Conservation (phyloP, 1,140 invertebrate species). For the Callitettix versicolor region DNA sequence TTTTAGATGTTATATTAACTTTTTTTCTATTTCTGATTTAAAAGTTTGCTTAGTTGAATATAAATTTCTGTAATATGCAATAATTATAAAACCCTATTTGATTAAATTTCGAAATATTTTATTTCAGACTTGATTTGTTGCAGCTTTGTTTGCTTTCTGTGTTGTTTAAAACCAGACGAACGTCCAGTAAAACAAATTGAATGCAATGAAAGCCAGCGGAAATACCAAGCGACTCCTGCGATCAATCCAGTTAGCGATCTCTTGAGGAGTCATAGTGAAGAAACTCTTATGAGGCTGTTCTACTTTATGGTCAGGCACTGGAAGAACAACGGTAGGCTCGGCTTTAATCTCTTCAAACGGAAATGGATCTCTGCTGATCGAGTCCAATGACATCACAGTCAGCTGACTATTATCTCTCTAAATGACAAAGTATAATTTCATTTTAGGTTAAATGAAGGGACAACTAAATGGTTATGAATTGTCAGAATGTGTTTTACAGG, state of each 20-base stretch:
- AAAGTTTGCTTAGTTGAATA: no score
- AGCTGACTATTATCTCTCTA: conserved; percentile 17
- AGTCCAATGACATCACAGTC: conserved; percentile 20
- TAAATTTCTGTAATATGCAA: no score
- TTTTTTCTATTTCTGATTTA: no score
- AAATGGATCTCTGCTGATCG: conserved; percentile 19
- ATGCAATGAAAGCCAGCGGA: conserved; percentile 64
- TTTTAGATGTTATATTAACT: no score
- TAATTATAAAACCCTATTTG: no score
- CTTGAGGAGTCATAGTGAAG: conserved; percentile 75
- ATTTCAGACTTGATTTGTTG: no score
- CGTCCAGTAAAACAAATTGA: conserved; percentile 75
- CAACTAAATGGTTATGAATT: not conserved
- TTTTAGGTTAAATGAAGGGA: not conserved
- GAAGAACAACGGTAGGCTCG: conserved; percentile 31
- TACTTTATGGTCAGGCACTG: not conserved
- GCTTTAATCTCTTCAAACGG: conserved; percentile 1
- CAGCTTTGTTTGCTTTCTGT: no score
- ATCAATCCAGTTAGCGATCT: conserved; percentile 80
- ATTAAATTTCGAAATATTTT: no score
- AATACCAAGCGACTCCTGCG: conserved; percentile 64
- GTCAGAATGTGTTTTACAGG: not conserved
- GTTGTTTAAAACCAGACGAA: no score
- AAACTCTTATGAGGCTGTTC: conserved; percentile 40
- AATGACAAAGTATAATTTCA: not conserved